Conservation (phyloP, 1,140 invertebrate genomes). For the Cardiocondyla obscurior region DNA sequence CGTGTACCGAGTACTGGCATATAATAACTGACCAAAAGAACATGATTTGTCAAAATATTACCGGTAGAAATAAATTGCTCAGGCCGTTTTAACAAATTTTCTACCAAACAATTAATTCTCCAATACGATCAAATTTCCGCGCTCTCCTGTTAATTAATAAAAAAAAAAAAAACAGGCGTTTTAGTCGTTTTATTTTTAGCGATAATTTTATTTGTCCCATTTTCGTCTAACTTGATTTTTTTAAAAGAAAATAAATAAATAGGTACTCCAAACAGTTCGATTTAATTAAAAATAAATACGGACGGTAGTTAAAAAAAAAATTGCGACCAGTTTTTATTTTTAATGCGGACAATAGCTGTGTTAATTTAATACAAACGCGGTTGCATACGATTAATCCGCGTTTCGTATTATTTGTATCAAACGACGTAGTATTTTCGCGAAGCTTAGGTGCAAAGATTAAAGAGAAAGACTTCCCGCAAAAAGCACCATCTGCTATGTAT, state of each 20-base stretch:
- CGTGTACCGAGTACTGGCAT: not conserved
- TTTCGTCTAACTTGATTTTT: not conserved
- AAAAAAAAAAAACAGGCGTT: not conserved
- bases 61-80: not conserved
- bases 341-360: not conserved
- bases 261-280: not conserved
- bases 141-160: slow-evolving; percentile 7
- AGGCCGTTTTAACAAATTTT: not conserved
- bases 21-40: not conserved
- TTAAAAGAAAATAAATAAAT: not conserved
- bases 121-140: not conserved
- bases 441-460: slow-evolving; percentile 20
- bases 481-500: not conserved
- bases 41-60: slow-evolving; percentile 24
- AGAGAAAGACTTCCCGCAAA: slow-evolving; percentile 34
- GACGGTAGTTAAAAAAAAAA: not conserved
- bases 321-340: not conserved
- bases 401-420: not conserved
- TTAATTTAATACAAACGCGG: not conserved
- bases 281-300: slow-evolving; percentile 20
- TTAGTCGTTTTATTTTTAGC: not conserved
- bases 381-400: not conserved
- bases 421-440: not conserved
- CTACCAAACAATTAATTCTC: slow-evolving; percentile 1
- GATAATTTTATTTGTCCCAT: not conserved